Conservation (phyloP, 2,797 vertebrate genomes). For the Channallabes apus region DNA sequence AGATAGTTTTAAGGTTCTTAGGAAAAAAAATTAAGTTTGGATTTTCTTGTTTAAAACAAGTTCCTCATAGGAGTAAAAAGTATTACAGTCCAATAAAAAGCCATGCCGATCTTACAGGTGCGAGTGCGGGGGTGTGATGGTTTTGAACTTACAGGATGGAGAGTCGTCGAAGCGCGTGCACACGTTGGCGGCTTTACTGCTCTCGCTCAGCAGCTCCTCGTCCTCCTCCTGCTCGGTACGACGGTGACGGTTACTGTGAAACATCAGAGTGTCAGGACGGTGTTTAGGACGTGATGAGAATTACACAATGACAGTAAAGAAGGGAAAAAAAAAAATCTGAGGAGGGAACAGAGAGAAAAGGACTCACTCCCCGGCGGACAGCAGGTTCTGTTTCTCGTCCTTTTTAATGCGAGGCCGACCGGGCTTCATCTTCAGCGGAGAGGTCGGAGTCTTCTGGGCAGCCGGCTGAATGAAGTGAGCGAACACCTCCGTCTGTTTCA, state of each 20-base stretch:
- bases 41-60: too few species aligned
- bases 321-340: not conserved
- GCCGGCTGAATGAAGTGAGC: slow-evolving; percentile 99
- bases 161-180: slow-evolving; percentile 97
- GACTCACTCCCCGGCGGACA: slow-evolving; percentile 96
- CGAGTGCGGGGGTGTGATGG: not conserved
- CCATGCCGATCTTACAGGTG: not conserved
- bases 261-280: not conserved
- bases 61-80: too few species aligned
- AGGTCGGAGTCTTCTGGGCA: slow-evolving; percentile 98
- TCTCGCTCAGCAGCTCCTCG: slow-evolving; percentile 94
- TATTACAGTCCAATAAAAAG: too few species aligned
- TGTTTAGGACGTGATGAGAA: not conserved
- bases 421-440: slow-evolving; percentile 98
- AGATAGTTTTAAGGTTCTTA: too few species aligned
- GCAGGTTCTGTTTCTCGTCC: slow-evolving; percentile 95
- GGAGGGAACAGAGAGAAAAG: not conserved
- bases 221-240: slow-evolving; percentile 98
- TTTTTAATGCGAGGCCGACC: slow-evolving; percentile 95
- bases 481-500: slow-evolving; percentile 98
- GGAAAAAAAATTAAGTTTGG: too few species aligned
- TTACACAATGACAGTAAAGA: not conserved
- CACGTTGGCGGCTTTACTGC: slow-evolving; percentile 91
- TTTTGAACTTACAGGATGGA: slow-evolving; percentile 86
- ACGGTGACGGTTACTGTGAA: slow-evolving; percentile 88